phyloP scores from a whole-genome alignment of 2,797 vertebrate species.

The Pogonophryne albipinna region DNA sequence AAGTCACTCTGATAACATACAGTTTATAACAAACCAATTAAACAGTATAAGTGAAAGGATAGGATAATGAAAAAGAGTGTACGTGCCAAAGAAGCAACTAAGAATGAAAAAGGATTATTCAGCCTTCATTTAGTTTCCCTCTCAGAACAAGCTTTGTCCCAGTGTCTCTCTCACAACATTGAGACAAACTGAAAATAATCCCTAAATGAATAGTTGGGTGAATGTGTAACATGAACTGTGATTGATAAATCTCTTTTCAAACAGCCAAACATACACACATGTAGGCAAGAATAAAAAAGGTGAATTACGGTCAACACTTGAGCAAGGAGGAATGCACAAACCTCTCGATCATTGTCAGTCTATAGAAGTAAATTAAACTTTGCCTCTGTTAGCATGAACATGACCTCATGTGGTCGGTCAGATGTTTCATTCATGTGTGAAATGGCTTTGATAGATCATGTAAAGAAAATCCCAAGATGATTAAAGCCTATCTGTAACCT shows the following conservation, averaged over 20 bases:
- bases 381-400: neutral
- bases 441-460: neutral
- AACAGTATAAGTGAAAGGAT: neutral
- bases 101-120: conserved; percentile 31
- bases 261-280: conserved; percentile 28
- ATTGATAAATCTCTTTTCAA: conserved; percentile 47
- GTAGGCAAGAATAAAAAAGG: neutral
- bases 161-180: conserved; percentile 54
- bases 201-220: conserved; percentile 41
- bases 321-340: conserved; percentile 14
- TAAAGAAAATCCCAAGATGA: neutral
- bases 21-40: conserved; percentile 6
- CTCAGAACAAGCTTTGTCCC: conserved; percentile 55
- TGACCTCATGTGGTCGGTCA: conserved; percentile 7
- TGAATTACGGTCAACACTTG: conserved; percentile 38
- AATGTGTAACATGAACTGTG: conserved; percentile 48
- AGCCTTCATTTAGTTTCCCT: conserved; percentile 23
- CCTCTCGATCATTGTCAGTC: conserved; percentile 37
- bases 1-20: neutral
- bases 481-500: neutral
- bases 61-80: neutral
- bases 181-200: conserved; percentile 38
- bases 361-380: conserved; percentile 28
- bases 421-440: neutral
- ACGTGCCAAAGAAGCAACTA: neutral